Evolutionary conservation across 2,888 invertebrate species (phyloP).

Genomic region (Apotomis capreana): DNA sequence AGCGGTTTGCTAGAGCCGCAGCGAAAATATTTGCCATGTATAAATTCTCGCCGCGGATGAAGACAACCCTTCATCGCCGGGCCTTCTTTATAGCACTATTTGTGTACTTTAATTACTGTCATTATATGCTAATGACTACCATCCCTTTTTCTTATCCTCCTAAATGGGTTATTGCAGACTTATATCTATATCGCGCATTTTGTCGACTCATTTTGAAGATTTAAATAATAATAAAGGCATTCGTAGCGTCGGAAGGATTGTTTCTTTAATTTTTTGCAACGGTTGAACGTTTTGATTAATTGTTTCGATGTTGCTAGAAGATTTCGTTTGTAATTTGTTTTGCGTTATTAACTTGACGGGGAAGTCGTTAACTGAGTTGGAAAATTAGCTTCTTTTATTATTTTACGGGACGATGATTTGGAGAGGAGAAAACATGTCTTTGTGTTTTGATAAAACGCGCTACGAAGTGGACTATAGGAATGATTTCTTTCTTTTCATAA

Average conservation of each 20-base stretch:
- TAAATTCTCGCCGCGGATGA: conserved; percentile 79
- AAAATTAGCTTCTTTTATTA: conserved; percentile 64
- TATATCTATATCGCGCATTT: conserved; percentile 77
- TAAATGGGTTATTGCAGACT: conserved; percentile 82
- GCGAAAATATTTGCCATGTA: conserved; percentile 81
- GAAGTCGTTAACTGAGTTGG: conserved; percentile 72
- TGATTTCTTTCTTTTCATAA: background rate
- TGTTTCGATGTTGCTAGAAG: conserved; percentile 66
- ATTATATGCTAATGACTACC: conserved; percentile 85
- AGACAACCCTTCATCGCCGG: conserved; percentile 81
- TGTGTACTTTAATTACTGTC: conserved; percentile 89
- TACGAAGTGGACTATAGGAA: background rate
- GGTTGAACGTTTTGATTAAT: conserved; percentile 76
- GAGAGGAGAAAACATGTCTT: conserved; percentile 16
- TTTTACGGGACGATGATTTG: conserved; percentile 29
- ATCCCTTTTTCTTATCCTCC: conserved; percentile 84
- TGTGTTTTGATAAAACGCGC: background rate
- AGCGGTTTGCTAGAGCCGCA: conserved; percentile 69
- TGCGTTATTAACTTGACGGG: conserved; percentile 77
- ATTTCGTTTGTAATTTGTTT: conserved; percentile 76
- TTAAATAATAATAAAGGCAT: conserved; percentile 78
- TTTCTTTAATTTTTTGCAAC: conserved; percentile 64
- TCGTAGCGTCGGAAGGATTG: conserved; percentile 63
- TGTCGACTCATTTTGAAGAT: conserved; percentile 74
- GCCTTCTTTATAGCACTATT: conserved; percentile 86